phyloP scores from a whole-genome alignment of 2,113 vertebrate species.

The Nothocercus julius region DNA sequence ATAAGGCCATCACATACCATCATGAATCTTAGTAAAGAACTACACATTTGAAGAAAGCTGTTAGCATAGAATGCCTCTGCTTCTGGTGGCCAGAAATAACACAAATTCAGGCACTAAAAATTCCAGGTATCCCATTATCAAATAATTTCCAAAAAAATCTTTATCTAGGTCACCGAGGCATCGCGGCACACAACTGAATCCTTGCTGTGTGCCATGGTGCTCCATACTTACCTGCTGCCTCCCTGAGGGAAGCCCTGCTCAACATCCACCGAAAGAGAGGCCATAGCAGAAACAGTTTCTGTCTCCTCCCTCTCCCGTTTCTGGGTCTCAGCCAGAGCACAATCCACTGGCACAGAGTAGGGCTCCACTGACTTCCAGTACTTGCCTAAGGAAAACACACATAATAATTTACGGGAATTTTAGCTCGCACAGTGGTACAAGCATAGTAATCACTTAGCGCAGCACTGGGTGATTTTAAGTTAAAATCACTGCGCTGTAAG shows the following conservation, averaged over 20 bases:
- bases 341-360: slow-evolving; percentile 69
- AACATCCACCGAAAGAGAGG: slow-evolving; percentile 82
- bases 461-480: slow-evolving; percentile 62
- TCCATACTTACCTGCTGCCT: slow-evolving; percentile 77
- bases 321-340: slow-evolving; percentile 77
- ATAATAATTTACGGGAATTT: slow-evolving; percentile 69
- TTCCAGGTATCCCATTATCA: background rate
- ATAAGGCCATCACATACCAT: background rate
- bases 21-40: background rate
- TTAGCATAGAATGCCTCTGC: background rate
- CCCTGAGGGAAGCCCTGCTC: slow-evolving; percentile 73
- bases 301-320: slow-evolving; percentile 79
- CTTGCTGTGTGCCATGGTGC: background rate
- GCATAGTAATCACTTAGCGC: slow-evolving; percentile 56
- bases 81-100: background rate
- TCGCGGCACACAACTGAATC: background rate
- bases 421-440: slow-evolving; percentile 60
- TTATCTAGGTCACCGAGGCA: background rate
- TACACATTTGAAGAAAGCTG: background rate
- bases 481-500: slow-evolving; percentile 52
- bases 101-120: background rate
- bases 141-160: background rate
- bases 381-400: slow-evolving; percentile 78
- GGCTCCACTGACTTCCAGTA: slow-evolving; percentile 83
- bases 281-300: slow-evolving; percentile 79